Evolutionary conservation across 2,888 invertebrate species (phyloP).

Genomic region (Eilema sororculum): DNA sequence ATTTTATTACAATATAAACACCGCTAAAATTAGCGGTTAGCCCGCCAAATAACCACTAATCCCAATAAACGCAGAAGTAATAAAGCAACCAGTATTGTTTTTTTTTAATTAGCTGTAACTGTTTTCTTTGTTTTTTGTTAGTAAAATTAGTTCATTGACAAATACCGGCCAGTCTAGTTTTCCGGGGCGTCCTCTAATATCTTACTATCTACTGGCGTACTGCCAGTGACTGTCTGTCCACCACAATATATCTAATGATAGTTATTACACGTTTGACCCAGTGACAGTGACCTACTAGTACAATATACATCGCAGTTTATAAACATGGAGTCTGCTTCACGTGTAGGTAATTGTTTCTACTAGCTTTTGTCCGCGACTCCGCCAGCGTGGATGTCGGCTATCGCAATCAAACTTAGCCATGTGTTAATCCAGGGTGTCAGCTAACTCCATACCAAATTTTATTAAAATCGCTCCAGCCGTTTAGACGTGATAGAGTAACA

Average conservation of each 20-base stretch:
- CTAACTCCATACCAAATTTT: too few relatives aligned
- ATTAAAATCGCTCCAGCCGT: too few relatives aligned
- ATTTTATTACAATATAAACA: background rate
- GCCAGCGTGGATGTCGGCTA: too few relatives aligned
- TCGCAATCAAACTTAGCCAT: too few relatives aligned
- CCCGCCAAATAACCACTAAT: background rate
- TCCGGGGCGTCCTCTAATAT: conserved; percentile 38
- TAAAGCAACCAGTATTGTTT: background rate
- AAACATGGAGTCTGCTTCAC: background rate
- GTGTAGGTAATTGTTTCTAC: background rate
- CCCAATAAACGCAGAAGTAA: background rate
- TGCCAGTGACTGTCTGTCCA: conserved; percentile 30
- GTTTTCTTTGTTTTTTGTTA: background rate
- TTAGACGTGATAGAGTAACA: too few relatives aligned
- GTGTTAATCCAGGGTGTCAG: too few relatives aligned
- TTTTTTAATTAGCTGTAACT: background rate
- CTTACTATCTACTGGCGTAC: conserved; percentile 32
- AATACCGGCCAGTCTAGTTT: conserved; percentile 24
- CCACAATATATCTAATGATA: conserved; percentile 29
- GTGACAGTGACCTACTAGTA: conserved; percentile 45
- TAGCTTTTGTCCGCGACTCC: too few relatives aligned
- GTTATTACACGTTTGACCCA: conserved; percentile 23
- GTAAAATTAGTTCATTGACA: conserved; percentile 17
- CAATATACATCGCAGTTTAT: background rate
- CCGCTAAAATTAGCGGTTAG: background rate